Evolutionary conservation across 2,797 vertebrate genomes (phyloP), one percentile per base, ranked within the genome.

Genomic region (Myiotriccus ornatus): DNA sequence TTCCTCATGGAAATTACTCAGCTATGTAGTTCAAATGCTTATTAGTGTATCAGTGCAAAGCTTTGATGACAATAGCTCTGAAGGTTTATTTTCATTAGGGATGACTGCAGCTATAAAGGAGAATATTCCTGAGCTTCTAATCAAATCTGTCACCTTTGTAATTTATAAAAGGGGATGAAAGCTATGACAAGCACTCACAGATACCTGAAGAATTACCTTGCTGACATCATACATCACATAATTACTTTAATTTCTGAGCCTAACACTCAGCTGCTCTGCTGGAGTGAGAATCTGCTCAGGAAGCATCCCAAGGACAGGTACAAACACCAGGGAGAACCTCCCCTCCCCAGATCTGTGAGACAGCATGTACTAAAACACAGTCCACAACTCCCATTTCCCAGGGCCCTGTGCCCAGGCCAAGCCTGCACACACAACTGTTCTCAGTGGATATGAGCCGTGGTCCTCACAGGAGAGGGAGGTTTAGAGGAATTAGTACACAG

Each of bases 21-120:
- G 86, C 91, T 88, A 76, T 39, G 65, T 5, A 84, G 69, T 41
- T 76, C 85, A 87, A 95, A 92, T 43, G 65, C 89, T 93, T 89
- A 68, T 88, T 92, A 84, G 73, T 39, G 79, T 55, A 68, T 46
- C 69, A 39, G 35, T 22, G 81, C 65, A 86, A 78, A 88, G 59
- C 73, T 92, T 68, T 71, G 86, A 59, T 83, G 91, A 86, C 88
- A 94, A 87, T 67, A 75, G 43, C 52, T 63, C 90, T 25, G 57
- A 83, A 83, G 16, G 4, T 52, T 69, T 87, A 65, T 79, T 87
- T 84, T 94, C 82, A 67, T 87, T 62, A 94, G 60, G 60, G 52
- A 70, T 62, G 79, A 87, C 64, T 68, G 52, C 37, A 75, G 23
- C 68, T 81, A 4, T 28, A 39, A 71, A 92, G 82, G 2, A 69